A percentile compares a stretch with the other conserved stretches of the same genome.
Conservation (phyloP, 2,113 vertebrate species). For the Struthio camelus region DNA sequence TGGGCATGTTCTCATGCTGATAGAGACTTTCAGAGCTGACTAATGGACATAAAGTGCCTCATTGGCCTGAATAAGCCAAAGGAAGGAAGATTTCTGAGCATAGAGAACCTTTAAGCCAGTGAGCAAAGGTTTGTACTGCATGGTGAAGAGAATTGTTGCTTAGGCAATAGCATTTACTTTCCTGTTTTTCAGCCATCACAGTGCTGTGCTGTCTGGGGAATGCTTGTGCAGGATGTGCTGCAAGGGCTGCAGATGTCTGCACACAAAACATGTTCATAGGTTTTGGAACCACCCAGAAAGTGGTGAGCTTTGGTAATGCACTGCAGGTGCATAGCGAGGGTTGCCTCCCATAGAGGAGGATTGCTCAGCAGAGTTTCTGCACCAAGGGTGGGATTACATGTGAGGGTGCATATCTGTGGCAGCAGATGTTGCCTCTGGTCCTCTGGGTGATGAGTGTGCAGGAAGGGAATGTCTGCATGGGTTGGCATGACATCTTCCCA, state of each 20-base stretch:
- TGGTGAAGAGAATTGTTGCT: rapidly evolving
- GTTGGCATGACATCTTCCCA: background rate
- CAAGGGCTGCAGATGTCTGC: background rate
- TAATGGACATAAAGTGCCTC: background rate
- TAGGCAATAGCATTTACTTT: background rate
- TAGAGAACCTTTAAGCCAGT: background rate
- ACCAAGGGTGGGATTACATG: background rate
- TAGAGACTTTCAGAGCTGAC: background rate
- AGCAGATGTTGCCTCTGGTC: background rate
- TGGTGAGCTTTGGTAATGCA: rapidly evolving
- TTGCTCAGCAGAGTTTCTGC: background rate
- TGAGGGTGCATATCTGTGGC: too few species aligned
- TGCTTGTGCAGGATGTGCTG: rapidly evolving
- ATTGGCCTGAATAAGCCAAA: background rate
- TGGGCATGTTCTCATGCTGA: background rate
- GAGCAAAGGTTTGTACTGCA: background rate
- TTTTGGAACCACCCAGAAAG: background rate
- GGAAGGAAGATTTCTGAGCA: background rate
- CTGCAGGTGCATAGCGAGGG: background rate
- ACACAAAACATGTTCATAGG: background rate
- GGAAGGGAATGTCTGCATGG: rapidly evolving
- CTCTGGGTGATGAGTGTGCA: rapidly evolving
- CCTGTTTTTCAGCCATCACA: background rate
- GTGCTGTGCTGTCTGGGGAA: background rate
- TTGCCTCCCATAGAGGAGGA: background rate